These are phyloP conservation scores for Brachypterus glaber DNA, from an alignment of 2,888 invertebrate genomes.

Conservation along the genomic window DNA sequence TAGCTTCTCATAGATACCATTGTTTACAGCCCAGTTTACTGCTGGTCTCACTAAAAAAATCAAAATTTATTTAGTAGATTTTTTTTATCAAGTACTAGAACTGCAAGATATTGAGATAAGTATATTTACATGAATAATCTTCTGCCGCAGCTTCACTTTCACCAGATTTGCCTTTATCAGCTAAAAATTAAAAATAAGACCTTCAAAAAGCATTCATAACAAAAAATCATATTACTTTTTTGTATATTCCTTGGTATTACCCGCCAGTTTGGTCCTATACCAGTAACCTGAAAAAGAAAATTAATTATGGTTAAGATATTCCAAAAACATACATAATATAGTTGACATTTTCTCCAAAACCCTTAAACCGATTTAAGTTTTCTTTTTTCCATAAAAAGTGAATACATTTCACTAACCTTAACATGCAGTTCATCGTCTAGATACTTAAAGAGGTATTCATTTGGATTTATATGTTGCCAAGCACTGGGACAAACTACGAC, in stretches of 20 bases:
- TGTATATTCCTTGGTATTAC: constrained; percentile 27
- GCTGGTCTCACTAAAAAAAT: constrained; percentile 44
- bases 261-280: constrained; percentile 35
- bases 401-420: constrained; percentile 36
- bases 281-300: constrained; percentile 26
- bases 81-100: no score
- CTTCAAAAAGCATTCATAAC: constrained; percentile 7
- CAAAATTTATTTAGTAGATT: no score
- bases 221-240: constrained; percentile 16
- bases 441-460: constrained; percentile 49
- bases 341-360: no score
- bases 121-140: no score
- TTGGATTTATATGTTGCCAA: constrained; percentile 51
- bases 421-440: constrained; percentile 47
- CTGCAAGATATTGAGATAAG: no score
- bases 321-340: no score
- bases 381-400: no score
- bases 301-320: no score
- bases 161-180: no score
- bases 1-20: constrained; percentile 40
- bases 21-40: constrained; percentile 38
- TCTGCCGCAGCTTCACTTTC: no score
- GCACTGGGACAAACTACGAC: constrained; percentile 50
- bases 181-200: constrained; percentile 2
- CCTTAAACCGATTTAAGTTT: no score